phyloP scores from a whole-genome alignment of 2,888 invertebrate species.

The Julus scandinavius region DNA sequence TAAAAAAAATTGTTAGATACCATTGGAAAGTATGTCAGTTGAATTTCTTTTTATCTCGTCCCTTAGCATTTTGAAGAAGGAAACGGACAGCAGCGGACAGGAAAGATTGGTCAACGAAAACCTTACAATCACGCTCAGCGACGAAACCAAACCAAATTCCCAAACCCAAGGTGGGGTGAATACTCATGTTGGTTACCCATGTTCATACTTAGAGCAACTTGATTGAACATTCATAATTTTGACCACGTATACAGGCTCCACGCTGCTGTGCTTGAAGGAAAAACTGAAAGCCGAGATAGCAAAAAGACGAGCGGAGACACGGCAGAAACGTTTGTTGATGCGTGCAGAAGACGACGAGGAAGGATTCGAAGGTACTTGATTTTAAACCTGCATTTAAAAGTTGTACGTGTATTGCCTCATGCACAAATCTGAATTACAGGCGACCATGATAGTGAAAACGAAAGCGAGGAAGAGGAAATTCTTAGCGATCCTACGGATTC shows the following conservation, averaged over 20 bases:
- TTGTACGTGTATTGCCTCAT: background rate
- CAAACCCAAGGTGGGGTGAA: background rate
- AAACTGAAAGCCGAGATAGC: conserved; percentile 78
- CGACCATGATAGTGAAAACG: conserved; percentile 59
- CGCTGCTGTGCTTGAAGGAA: conserved; percentile 76
- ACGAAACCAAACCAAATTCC: conserved; percentile 57
- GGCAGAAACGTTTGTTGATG: conserved; percentile 74
- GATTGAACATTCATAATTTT: background rate
- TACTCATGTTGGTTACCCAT: too few relatives aligned
- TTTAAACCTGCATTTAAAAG: conserved; percentile 65
- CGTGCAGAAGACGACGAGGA: conserved; percentile 65
- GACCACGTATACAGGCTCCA: conserved; percentile 76
- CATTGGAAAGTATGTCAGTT: too few relatives aligned
- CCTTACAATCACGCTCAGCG: conserved; percentile 62
- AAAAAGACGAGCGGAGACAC: conserved; percentile 75
- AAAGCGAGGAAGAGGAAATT: conserved; percentile 66
- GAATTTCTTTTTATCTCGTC: background rate
- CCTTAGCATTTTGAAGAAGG: conserved; percentile 63
- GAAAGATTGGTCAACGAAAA: conserved; percentile 64
- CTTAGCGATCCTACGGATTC: conserved; percentile 65
- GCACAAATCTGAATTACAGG: conserved; percentile 61
- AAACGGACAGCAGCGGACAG: conserved; percentile 62
- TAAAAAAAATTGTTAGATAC: too few relatives aligned
- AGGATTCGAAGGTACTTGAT: conserved; percentile 61
- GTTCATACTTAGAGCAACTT: background rate